Conservation (phyloP, 2,113 vertebrate genomes). For the Mugil cephalus region DNA sequence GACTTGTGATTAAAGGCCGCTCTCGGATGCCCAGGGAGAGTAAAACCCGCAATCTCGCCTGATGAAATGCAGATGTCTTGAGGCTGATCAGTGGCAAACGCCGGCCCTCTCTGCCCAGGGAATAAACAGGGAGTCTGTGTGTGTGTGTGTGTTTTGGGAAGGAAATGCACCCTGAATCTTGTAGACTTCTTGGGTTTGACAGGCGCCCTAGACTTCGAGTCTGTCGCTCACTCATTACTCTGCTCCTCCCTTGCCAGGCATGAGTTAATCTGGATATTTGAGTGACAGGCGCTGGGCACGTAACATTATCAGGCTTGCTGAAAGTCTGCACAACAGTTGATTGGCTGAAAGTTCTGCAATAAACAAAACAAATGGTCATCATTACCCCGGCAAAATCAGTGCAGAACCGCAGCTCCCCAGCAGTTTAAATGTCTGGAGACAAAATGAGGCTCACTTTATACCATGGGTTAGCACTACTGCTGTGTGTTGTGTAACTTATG, state of each 20-base stretch:
- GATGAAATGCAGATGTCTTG: slow-evolving; percentile 61
- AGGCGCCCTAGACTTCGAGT: slow-evolving; percentile 7
- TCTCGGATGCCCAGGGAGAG: slow-evolving; percentile 28
- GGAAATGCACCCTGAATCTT: slow-evolving; percentile 37
- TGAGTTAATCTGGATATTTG: slow-evolving; percentile 13
- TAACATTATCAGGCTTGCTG: background rate
- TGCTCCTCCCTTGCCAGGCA: slow-evolving; percentile 1
- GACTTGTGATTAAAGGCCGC: slow-evolving; percentile 56
- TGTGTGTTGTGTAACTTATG: no score
- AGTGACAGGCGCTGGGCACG: slow-evolving; percentile 5
- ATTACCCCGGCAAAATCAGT: background rate
- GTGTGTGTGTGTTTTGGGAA: slow-evolving; percentile 50
- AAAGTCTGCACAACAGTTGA: slow-evolving; percentile 2
- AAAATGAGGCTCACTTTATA: background rate
- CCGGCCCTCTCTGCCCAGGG: slow-evolving; percentile 1
- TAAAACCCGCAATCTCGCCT: slow-evolving; percentile 45
- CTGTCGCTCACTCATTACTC: slow-evolving; percentile 18
- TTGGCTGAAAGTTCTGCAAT: slow-evolving; percentile 8
- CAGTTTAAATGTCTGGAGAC: background rate
- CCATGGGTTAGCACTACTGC: no score
- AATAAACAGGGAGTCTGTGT: slow-evolving; percentile 45
- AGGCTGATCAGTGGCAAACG: slow-evolving; percentile 35
- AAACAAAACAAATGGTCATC: background rate
- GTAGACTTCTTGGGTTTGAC: slow-evolving; percentile 16
- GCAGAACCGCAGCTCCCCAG: background rate